Base-by-base conservation (phyloP, 2,888 invertebrate species). In the Drosophila robusta region DNA sequence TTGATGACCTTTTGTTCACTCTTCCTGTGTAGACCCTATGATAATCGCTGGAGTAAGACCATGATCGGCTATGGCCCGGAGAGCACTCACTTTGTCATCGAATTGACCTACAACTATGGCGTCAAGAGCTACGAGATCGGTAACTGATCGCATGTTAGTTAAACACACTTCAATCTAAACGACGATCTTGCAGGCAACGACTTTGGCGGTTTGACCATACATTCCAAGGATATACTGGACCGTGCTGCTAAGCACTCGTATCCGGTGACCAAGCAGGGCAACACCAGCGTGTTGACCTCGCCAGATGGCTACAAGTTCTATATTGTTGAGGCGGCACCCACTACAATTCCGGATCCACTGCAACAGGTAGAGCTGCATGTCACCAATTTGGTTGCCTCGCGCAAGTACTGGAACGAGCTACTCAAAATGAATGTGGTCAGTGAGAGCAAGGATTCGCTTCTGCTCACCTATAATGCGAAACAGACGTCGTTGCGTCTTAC, bases 1-100 rank as follows among this genome's bases (percentile, higher is more conserved):
- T 24, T 14, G 7, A 26, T 12, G 1, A n/a, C 1, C 2, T 26
- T 39, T 39, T 16, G 11, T 26, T 2, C 26, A 9, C 14, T 44
- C 18, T 44, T 36, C 3, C 41, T 18, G 11, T 49, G 34, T 90
- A 98, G 98, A n/a, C 98, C 98, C 0, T 99, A 99, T 90, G 97
- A 97, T 86, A 98, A 98, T 87, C 95, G 97, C 80, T 99, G 99
- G 99, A 98, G 98, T 91, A 99, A 99, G 93, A 99, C 99, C 0
- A 99, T 99, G 99, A 95, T 99, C 46, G 99, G 99, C 1, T 99
- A 98, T 92, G 99, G 99, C 0, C 95, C 97, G 0, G 99, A 99
- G 93, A 96, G 98, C 84, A 94, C 95, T 55, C 97, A 99, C 92
- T 99, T 99, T 93, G 99, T 98, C 0, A 94, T 99, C 22, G 99